A percentile compares a stretch with the other conserved stretches of the same genome.
These are phyloP conservation scores for Lucilia cuprina DNA, from an alignment of 1,140 invertebrate genomes.

Conservation along the genomic window DNA sequence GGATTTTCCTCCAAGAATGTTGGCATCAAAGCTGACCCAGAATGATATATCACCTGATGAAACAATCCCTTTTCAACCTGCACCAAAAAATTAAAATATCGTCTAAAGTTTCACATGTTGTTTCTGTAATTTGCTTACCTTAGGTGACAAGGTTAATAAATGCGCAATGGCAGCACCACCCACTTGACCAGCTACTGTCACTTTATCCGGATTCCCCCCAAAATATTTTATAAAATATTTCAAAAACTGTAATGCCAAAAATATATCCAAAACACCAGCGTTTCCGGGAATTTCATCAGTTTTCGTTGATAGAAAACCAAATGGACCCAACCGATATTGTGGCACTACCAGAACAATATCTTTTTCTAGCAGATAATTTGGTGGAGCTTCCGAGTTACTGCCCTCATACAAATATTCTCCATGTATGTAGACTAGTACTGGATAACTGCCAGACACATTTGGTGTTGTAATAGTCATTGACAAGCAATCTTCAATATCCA, in stretches of 20 bases:
- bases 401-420: conserved; percentile 60
- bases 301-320: conserved; percentile 67
- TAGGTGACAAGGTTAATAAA: conserved; percentile 62
- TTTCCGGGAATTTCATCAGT: conserved; percentile 71
- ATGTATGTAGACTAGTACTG: conserved; percentile 60
- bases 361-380: conserved; percentile 76
- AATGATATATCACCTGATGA: conserved; percentile 58
- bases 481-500: conserved; percentile 58
- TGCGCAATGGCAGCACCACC: conserved; percentile 66
- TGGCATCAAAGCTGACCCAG: conserved; percentile 59
- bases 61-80: conserved; percentile 52
- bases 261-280: conserved; percentile 71
- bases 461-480: conserved; percentile 56
- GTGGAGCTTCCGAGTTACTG: conserved; percentile 70
- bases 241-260: conserved; percentile 70
- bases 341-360: conserved; percentile 79
- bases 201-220: conserved; percentile 70
- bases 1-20: conserved; percentile 59
- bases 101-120: neutral
- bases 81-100: neutral
- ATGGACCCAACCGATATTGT: conserved; percentile 77
- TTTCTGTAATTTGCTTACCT: conserved; percentile 38
- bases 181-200: conserved; percentile 70
- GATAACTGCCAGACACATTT: conserved; percentile 48
- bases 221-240: conserved; percentile 71